A percentile compares a stretch with the other conserved stretches of the same genome.
These are phyloP conservation scores for Blastomussa wellsi DNA, from an alignment of 92 coral and sea anemone genomes.

Conservation along the genomic window DNA sequence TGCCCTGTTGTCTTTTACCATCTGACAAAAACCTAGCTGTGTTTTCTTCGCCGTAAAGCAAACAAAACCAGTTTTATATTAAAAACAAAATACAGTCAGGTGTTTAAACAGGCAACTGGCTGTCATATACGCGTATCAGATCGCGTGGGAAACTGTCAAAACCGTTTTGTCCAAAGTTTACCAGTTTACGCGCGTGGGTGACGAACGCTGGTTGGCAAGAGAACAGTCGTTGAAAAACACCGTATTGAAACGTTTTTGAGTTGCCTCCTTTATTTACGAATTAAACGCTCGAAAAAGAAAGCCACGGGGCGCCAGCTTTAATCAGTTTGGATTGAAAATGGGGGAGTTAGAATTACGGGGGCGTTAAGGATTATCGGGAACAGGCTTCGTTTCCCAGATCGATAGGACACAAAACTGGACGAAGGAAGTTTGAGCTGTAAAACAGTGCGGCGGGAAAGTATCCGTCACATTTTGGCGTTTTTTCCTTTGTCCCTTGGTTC, in stretches of 20 bases:
- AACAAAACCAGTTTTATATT: not conserved
- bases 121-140: not conserved
- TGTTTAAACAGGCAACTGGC: constrained; percentile 22
- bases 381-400: not conserved
- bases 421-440: too few relatives aligned
- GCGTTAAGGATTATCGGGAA: not conserved
- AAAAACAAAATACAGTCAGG: constrained; percentile 10
- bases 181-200: not conserved
- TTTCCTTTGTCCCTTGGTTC: too few relatives aligned
- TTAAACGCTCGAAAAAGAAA: not conserved
- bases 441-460: too few relatives aligned
- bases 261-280: not conserved
- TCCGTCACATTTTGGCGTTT: too few relatives aligned
- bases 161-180: not conserved
- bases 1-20: not conserved
- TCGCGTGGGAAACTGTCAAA: constrained; percentile 13
- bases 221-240: not conserved
- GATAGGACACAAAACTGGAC: not conserved
- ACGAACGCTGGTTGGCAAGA: not conserved
- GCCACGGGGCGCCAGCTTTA: not conserved
- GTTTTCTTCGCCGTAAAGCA: constrained; percentile 1
- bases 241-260: not conserved
- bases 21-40: not conserved
- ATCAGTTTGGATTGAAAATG: not conserved
- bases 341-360: not conserved